Percentiles rank a stretch among this genome's conserved stretches.
Conservation (phyloP, 2,888 invertebrate species). For the Isoperla grammatica region DNA sequence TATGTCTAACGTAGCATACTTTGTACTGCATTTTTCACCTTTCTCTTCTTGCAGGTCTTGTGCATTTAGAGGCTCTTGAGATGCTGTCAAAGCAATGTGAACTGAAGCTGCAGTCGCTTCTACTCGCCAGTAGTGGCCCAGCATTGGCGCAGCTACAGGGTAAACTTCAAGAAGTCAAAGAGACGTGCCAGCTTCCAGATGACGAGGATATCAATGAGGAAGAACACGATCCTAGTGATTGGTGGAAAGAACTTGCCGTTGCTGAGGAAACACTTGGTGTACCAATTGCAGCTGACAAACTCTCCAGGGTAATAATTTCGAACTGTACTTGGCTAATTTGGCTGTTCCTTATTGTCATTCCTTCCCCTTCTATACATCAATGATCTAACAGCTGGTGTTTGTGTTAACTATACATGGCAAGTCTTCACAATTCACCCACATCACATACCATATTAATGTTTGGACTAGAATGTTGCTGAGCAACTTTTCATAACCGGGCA, state of each 20-base stretch:
- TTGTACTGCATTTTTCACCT: constrained; percentile 10
- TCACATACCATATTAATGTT: too few species aligned
- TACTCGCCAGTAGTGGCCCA: constrained; percentile 52
- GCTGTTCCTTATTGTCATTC: too few species aligned
- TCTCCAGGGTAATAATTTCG: constrained; percentile 49
- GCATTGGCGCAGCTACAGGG: constrained; percentile 64
- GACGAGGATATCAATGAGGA: constrained; percentile 57
- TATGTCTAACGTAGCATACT: too few species aligned
- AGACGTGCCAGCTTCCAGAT: constrained; percentile 67
- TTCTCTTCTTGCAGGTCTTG: constrained; percentile 52
- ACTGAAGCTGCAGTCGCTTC: constrained; percentile 62
- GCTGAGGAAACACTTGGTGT: constrained; percentile 61
- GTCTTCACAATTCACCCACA: too few species aligned
- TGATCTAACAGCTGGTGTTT: too few species aligned
- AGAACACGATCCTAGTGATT: constrained; percentile 33
- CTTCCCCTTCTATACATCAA: too few species aligned
- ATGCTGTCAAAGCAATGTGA: constrained; percentile 79
- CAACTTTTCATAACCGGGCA: too few species aligned
- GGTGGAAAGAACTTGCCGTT: constrained; percentile 49
- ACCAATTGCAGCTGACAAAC: constrained; percentile 55
- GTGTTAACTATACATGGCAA: too few species aligned
- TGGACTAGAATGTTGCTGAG: too few species aligned
- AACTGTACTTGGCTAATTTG: too few species aligned
- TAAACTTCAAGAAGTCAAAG: constrained; percentile 70
- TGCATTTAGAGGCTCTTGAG: constrained; percentile 86